Percentiles rank a stretch among this genome's conserved stretches.
These are phyloP conservation scores for Laupala kohalensis DNA, from an alignment of 1,140 invertebrate species.

Conservation along the genomic window DNA sequence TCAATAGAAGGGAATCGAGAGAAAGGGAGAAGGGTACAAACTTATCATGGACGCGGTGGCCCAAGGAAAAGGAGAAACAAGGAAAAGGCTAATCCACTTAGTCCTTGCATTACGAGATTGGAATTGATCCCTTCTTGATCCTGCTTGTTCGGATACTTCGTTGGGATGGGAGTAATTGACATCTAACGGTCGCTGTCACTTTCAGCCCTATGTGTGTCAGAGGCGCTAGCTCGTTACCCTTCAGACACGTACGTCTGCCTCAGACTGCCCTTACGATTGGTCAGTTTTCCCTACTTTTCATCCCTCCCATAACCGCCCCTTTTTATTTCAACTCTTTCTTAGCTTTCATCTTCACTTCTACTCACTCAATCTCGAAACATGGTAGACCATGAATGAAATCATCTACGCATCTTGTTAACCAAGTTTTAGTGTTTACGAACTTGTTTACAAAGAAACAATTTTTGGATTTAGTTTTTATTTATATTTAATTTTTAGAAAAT, in stretches of 20 bases:
- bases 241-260: background rate
- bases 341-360: no score
- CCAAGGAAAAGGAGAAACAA: background rate
- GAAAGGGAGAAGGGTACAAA: background rate
- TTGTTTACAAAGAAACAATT: no score
- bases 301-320: no score
- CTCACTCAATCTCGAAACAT: no score
- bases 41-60: background rate
- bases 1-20: background rate
- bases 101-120: background rate
- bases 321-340: no score
- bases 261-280: no score
- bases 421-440: no score
- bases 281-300: no score
- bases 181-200: background rate
- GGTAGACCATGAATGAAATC: no score
- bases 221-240: background rate
- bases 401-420: no score
- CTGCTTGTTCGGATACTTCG: background rate
- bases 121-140: background rate
- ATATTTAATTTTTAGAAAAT: no score
- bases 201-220: background rate
- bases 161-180: background rate
- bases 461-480: no score
- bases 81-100: background rate